Conservation (phyloP, 2,113 vertebrate genomes). For the Calidris pugnax region DNA sequence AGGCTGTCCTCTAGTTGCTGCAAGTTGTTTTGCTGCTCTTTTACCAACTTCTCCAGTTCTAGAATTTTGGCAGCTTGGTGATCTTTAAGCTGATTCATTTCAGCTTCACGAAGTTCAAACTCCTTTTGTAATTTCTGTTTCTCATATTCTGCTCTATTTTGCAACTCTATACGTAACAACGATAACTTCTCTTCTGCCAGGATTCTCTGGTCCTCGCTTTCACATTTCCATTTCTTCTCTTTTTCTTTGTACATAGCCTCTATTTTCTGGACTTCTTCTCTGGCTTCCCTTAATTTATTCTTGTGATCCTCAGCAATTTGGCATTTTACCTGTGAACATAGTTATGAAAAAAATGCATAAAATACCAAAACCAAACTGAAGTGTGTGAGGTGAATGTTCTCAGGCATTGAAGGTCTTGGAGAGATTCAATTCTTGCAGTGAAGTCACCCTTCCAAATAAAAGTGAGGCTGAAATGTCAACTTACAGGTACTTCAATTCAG, state of each 20-base stretch:
- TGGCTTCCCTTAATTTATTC: constrained; percentile 53
- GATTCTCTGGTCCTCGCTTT: constrained; percentile 4
- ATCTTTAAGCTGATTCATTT: constrained; percentile 64
- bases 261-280: constrained; percentile 64
- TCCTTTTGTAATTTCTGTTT: constrained; percentile 58
- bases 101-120: constrained; percentile 62
- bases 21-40: constrained; percentile 75
- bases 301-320: constrained; percentile 69
- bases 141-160: constrained; percentile 60
- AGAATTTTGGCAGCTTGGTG: constrained; percentile 72
- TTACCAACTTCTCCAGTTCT: constrained; percentile 73
- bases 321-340: constrained; percentile 67
- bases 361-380: background rate
- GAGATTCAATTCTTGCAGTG: background rate
- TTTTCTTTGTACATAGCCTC: constrained; percentile 53
- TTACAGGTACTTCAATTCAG: background rate
- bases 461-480: background rate
- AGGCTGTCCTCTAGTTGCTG: constrained; percentile 76
- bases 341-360: background rate
- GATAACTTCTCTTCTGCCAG: constrained; percentile 60
- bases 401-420: background rate
- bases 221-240: constrained; percentile 68
- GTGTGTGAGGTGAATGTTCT: background rate
- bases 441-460: background rate
- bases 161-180: constrained; percentile 20